Evolutionary conservation across 1,140 invertebrate species (phyloP), one percentile per base, ranked within the genome.

Genomic region (Drosophila paulistorum): DNA sequence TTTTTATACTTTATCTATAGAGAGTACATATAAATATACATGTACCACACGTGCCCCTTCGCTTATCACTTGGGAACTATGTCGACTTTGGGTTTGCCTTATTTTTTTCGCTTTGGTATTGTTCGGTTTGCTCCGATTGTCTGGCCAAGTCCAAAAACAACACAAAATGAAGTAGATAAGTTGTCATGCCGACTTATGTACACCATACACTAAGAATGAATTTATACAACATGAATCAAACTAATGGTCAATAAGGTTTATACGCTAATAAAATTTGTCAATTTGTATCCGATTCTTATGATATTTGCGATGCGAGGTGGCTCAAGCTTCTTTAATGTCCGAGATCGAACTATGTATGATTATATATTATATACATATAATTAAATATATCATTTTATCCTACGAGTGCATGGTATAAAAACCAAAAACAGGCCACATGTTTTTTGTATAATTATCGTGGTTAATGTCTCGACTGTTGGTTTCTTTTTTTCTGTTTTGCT

Each of bases 371-470:
- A 6, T 30, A 7, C 7, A 6, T 30, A 30, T 30, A 30, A 30
- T 30, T 30, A 1, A 30, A 30, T 30, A 30, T 30, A 1, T 30
- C 30, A 6, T 30, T 30, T 30, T 30, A 30, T 30, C 30, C 30
- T 30, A 30, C 7, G 6, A 30, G 30, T 30, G 30, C 30, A 30
- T 6, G 30, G 30, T 30, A 48, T 33, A 61, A 65, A 71, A 81
- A 80, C 73, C 54, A 48, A 63, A 68, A 74, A 45, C 67, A 55
- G 58, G 65, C 72, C 81, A 84, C 81, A 84, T 87, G 82, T 86
- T 86, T 86, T 51, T 87, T 87, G 84, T 86, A 86, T 86, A 86
- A 86, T 86, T 86, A 86, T 86, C 79, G 83, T 86, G 84, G 83
- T 86, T 86, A 86, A 87, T 86, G 82, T 82, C 82, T 71, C 71